These are phyloP conservation scores for Rhynchonema sp. DNA, from an alignment of 2,888 invertebrate genomes.

Conservation along the genomic window DNA sequence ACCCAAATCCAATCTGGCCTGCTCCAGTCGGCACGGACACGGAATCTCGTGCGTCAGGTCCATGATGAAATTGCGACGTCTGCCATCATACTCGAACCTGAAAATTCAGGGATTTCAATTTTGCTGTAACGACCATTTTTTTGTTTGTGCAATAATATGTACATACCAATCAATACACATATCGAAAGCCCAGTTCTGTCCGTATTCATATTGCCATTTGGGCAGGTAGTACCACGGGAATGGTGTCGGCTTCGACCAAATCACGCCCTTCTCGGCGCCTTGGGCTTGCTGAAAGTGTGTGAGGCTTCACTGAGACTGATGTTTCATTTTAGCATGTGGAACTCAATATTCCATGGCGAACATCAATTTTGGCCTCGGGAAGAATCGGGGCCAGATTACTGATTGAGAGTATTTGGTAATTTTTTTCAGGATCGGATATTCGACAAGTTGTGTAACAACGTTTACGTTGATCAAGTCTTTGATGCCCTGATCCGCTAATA, in stretches of 20 bases:
- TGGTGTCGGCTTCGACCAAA: constrained; percentile 81
- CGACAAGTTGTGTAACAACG: too few relatives aligned
- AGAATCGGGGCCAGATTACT: too few relatives aligned
- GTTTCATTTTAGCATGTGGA: too few relatives aligned
- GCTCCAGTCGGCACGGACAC: constrained; percentile 77
- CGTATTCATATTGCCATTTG: constrained; percentile 56
- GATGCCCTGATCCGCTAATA: constrained; percentile 10
- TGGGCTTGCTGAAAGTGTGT: too few relatives aligned
- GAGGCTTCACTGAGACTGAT: too few relatives aligned
- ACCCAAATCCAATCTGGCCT: constrained; percentile 45
- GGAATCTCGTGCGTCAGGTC: constrained; percentile 18
- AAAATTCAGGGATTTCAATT: background rate
- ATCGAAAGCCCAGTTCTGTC: constrained; percentile 56
- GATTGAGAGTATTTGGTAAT: too few relatives aligned
- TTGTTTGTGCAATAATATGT: background rate
- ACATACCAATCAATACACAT: constrained; percentile 72
- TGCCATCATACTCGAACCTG: constrained; percentile 20
- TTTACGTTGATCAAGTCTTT: too few relatives aligned
- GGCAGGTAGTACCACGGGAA: constrained; percentile 65
- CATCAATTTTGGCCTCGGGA: too few relatives aligned
- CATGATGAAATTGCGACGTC: constrained; percentile 17
- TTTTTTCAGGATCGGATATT: too few relatives aligned
- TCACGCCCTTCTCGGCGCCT: constrained; percentile 36
- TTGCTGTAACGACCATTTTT: background rate
- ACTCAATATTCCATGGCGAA: too few relatives aligned